Base-by-base conservation (phyloP, 2,113 vertebrate species). In the Chaenogobius annularis region DNA sequence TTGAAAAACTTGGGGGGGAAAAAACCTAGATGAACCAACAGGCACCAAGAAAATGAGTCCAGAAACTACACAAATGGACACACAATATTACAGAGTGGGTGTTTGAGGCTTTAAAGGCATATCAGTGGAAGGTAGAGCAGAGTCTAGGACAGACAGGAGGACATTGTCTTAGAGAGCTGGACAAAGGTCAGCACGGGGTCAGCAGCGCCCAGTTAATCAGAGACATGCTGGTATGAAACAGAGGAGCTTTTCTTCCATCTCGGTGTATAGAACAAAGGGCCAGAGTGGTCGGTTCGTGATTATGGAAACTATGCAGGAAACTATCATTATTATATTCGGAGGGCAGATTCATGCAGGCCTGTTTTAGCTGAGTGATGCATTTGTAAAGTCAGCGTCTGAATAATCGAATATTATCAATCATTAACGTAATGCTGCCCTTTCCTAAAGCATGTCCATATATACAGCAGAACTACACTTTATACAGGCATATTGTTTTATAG, bases 121-220 rank as follows among this genome's bases (percentile, higher is more conserved):
- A 77, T 75, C n/a, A n/a, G 74, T 70, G 77, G 82, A 81, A 80
- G 80, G 86, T 85, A 82, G n/a, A 76, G 56, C 64, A 15, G 68
- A 78, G 82, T 83, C 77, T n/a, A 73, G 73, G 75, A 63, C 61
- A 43, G 74, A 90, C 90, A 91, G 89, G 89, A 77, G 80, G 71
- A 78, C 84, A 82, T 88, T 93, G 91, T 91, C 81, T 80, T 66
- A 48, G 59, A 70, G 79, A 86, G 83, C 78, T 78, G 78, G 85
- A 87, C 80, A 75, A 67, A 82, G 91, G 89, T 88, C 90, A 89
- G 47, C 52, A 66, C 12, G 64, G 87, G 87, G 89, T 89, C 87
- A 90, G 19, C 44, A 79, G 79, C 77, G 88, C 87, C 86, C 87
- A 90, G 86, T 88, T 69, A 89, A 87, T 90, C 88, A 89, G 73